Conservation (phyloP, 1,140 invertebrate genomes). For the Brachionus sp. region DNA sequence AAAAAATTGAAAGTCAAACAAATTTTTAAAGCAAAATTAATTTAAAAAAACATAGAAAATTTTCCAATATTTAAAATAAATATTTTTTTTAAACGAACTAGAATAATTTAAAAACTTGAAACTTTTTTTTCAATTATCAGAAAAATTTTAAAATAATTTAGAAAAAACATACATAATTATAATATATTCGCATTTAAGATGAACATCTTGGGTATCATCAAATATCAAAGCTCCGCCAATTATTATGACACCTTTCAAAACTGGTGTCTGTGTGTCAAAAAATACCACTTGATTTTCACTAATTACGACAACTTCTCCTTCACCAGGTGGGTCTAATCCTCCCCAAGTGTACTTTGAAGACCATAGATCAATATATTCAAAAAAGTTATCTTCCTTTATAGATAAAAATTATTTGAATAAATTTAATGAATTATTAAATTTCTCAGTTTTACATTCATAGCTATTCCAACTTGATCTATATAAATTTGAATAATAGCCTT, state of each 20-base stretch:
- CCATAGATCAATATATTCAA: conserved; percentile 52
- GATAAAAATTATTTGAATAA: neutral
- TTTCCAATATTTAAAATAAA: too few relatives aligned
- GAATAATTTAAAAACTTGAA: too few relatives aligned
- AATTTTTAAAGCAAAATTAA: too few relatives aligned
- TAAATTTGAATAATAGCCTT: neutral
- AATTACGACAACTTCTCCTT: conserved; percentile 55
- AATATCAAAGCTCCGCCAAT: conserved; percentile 47
- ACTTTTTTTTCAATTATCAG: neutral
- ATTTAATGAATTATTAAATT: neutral
- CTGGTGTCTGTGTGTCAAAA: conserved; percentile 53
- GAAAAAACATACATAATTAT: conserved; percentile 5
- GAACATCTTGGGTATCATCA: conserved; percentile 47
- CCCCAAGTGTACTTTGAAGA: conserved; percentile 51
- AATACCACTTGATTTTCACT: conserved; percentile 51
- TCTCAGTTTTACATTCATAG: neutral
- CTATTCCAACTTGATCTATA: neutral
- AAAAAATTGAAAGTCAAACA: too few relatives aligned
- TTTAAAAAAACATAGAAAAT: too few relatives aligned
- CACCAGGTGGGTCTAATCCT: conserved; percentile 48
- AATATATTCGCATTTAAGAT: conserved; percentile 48
- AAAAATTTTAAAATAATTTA: neutral
- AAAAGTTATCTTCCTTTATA: conserved; percentile 16
- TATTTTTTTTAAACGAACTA: too few relatives aligned
- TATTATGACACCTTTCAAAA: conserved; percentile 48